Evolutionary conservation across 2,797 vertebrate species (phyloP).

Genomic region (Falco cherrug): DNA sequence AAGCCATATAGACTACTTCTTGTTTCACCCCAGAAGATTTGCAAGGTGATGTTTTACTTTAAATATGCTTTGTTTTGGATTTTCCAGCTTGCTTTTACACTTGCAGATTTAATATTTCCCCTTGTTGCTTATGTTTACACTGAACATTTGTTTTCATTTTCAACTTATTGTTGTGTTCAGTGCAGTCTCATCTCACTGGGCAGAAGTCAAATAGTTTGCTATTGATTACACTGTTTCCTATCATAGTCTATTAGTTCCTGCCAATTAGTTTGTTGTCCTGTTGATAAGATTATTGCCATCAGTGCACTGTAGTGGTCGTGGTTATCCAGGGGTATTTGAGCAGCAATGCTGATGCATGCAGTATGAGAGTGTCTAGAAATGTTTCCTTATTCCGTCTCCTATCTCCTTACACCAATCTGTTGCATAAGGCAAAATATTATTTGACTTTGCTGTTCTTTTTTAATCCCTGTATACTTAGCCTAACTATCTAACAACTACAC

Average conservation of each 20-base stretch:
- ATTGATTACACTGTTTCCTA: not conserved
- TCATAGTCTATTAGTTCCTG: slow-evolving; percentile 4
- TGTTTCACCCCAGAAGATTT: not conserved
- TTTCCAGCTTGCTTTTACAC: not conserved
- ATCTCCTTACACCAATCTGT: not conserved
- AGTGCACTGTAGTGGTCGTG: not conserved
- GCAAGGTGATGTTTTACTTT: not conserved
- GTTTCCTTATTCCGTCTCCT: not conserved
- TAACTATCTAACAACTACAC: not conserved
- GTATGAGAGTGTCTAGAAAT: not conserved
- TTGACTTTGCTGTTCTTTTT: not conserved
- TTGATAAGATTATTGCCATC: slow-evolving; percentile 5
- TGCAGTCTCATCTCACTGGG: not conserved
- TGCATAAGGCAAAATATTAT: not conserved
- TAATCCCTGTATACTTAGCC: not conserved
- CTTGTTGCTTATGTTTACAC: not conserved
- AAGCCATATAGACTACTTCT: not conserved
- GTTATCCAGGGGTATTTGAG: not conserved
- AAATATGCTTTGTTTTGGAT: not conserved
- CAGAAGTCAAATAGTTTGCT: not conserved
- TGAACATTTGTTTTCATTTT: slow-evolving; percentile 36
- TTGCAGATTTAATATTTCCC: not conserved
- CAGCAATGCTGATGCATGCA: not conserved
- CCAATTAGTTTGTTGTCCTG: not conserved
- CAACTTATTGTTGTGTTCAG: not conserved